These are phyloP conservation scores for Selene dorsalis DNA, from an alignment of 2,797 vertebrate species.

Conservation along the genomic window DNA sequence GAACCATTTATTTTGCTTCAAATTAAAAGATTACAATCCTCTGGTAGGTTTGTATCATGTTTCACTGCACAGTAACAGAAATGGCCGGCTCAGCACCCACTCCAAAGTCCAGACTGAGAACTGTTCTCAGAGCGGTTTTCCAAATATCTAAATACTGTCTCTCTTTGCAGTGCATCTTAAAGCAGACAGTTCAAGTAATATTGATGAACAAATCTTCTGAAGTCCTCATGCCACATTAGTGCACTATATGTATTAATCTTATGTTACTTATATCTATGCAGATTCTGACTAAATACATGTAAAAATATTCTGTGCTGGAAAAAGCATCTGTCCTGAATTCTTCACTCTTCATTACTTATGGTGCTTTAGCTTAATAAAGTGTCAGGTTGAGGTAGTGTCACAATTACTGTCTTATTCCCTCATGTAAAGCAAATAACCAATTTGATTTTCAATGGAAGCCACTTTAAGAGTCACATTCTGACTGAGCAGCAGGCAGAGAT, in stretches of 20 bases:
- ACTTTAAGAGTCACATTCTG: conserved; percentile 13
- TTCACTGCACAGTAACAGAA: conserved; percentile 39
- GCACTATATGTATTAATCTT: neutral
- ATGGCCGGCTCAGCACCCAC: conserved; percentile 40
- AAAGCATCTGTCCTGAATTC: neutral
- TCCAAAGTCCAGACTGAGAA: neutral
- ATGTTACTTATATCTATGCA: neutral
- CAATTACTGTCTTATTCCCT: neutral
- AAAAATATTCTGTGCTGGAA: neutral
- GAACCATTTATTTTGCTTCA: conserved; percentile 49
- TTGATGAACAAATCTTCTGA: neutral
- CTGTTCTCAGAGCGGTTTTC: conserved; percentile 15
- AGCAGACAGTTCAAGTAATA: neutral
- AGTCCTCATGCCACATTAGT: neutral
- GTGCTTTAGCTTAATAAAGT: neutral
- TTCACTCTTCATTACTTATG: neutral
- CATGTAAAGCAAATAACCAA: conserved; percentile 5
- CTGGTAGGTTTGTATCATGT: conserved; percentile 58
- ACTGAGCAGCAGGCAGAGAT: conserved; percentile 2
- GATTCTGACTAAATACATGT: too few relatives aligned
- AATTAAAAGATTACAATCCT: conserved; percentile 60
- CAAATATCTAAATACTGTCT: conserved; percentile 20
- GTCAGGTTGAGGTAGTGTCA: neutral
- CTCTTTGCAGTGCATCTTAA: neutral
- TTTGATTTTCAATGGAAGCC: conserved; percentile 10